Conservation (phyloP, 2,797 vertebrate genomes). For the Betta splendens region DNA sequence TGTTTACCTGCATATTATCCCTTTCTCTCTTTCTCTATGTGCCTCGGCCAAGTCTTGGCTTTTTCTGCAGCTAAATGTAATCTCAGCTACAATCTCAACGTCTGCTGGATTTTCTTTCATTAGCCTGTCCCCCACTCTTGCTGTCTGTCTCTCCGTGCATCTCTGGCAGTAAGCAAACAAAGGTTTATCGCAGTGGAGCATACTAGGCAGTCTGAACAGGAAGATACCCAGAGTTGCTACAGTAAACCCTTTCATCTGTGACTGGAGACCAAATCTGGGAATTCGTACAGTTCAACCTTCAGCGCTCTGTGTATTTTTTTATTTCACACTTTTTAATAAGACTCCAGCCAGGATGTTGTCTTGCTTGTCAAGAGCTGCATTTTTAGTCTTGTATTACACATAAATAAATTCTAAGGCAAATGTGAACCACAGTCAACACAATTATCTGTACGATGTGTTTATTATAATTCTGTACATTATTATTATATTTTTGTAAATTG, state of each 20-base stretch:
- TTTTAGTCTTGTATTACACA: constrained; percentile 4
- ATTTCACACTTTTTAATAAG: constrained; percentile 61
- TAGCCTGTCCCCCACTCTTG: constrained; percentile 25
- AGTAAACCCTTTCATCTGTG: constrained; percentile 48
- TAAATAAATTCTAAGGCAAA: constrained; percentile 37
- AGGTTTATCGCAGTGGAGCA: constrained; percentile 50
- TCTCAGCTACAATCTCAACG: constrained; percentile 50
- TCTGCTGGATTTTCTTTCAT: constrained; percentile 62
- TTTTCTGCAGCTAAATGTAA: constrained; percentile 51
- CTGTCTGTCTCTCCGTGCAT: constrained; percentile 1
- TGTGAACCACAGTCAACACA: constrained; percentile 4
- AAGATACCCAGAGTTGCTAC: constrained; percentile 29
- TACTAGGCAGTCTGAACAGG: constrained; percentile 33
- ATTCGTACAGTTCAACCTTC: constrained; percentile 42
- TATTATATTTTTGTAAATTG: neutral
- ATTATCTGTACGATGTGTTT: neutral
- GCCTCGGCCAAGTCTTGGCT: constrained; percentile 32
- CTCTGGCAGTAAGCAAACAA: constrained; percentile 51
- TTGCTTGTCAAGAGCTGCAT: constrained; percentile 24
- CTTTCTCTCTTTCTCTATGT: constrained; percentile 3
- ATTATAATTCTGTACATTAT: neutral
- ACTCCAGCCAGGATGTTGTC: constrained; percentile 22
- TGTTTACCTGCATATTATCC: constrained; percentile 64
- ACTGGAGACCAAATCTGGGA: constrained; percentile 48
- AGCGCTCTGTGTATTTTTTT: constrained; percentile 48